Conservation (phyloP, 2,113 vertebrate genomes). For the Pituophis catenifer region DNA sequence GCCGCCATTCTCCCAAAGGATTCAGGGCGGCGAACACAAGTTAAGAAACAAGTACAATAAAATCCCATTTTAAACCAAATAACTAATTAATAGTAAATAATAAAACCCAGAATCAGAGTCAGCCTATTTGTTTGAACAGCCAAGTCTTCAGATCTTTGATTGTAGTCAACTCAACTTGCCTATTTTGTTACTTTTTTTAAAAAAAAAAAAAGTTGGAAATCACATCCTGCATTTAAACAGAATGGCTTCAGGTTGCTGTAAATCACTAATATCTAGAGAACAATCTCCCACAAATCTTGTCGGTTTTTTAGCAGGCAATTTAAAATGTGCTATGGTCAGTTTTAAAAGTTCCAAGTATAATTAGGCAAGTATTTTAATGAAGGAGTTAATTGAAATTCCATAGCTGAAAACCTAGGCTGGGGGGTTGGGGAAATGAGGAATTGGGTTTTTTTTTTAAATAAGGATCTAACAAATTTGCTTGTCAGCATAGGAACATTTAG, state of each 20-base stretch:
- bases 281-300: neutral
- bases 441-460: neutral
- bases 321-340: neutral
- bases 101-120: no score
- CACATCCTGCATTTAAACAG: neutral
- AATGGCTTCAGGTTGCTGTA: neutral
- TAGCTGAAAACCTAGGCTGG: neutral
- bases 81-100: no score
- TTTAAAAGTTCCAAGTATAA: neutral
- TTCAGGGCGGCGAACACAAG: no score
- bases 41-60: no score
- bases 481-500: neutral
- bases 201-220: neutral
- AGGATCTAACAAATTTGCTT: neutral
- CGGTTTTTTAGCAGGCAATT: neutral
- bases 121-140: no score
- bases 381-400: neutral
- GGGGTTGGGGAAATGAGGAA: neutral
- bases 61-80: no score
- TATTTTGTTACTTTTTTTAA: neutral
- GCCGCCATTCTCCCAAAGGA: no score
- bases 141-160: no score
- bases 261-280: neutral
- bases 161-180: neutral
- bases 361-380: neutral